Conservation (phyloP, 2,113 vertebrate species). For the Trochalopteron elliotii region DNA sequence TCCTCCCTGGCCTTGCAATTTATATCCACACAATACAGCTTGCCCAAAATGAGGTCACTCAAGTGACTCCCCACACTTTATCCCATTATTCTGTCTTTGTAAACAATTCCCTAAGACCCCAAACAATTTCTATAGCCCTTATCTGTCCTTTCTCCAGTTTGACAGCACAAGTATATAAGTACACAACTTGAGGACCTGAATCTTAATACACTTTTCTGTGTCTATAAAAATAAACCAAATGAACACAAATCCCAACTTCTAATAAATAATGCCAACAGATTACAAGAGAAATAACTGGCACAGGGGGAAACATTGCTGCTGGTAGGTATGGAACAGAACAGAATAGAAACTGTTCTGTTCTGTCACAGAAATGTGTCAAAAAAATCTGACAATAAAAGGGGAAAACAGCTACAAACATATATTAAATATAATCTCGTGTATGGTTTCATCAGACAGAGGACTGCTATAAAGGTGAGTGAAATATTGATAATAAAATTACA, state of each 20-base stretch:
- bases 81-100: not conserved
- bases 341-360: not conserved
- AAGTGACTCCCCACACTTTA: not conserved
- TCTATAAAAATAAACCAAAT: not conserved
- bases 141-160: not conserved
- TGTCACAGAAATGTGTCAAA: not conserved
- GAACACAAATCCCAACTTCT: not conserved
- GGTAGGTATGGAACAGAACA: not conserved
- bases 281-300: not conserved
- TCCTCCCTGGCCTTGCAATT: not conserved
- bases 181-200: not conserved
- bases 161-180: not conserved
- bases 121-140: not conserved
- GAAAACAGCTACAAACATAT: not conserved
- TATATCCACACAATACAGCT: not conserved
- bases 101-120: not conserved
- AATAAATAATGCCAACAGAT: not conserved
- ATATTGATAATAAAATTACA: not conserved
- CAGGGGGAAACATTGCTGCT: not conserved
- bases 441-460: not conserved
- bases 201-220: not conserved
- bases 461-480: not conserved
- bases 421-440: not conserved
- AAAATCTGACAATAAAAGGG: not conserved
- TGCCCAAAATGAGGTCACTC: not conserved